Percentiles rank a stretch among this genome's conserved stretches.
phyloP scores from a whole-genome alignment of 2,888 invertebrate genomes.

The Thalpophila matura region DNA sequence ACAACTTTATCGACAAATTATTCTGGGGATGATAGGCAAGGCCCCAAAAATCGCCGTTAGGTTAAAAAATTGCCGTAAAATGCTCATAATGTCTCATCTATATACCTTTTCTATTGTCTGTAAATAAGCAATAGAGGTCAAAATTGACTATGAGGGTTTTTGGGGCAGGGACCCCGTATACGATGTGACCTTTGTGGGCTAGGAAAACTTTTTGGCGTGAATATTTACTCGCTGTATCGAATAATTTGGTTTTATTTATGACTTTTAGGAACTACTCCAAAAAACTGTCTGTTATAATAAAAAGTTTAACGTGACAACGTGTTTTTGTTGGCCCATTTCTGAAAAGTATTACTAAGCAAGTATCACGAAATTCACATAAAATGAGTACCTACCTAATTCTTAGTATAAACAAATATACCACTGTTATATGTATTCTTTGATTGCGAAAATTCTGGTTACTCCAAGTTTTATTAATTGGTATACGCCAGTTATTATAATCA shows the following conservation, averaged over 20 bases:
- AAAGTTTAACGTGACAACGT: too few species aligned
- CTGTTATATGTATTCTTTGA: too few species aligned
- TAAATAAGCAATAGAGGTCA: constrained; percentile 24
- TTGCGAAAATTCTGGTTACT: too few species aligned
- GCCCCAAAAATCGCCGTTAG: constrained; percentile 19
- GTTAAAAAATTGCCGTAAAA: constrained; percentile 33
- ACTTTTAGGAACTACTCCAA: too few species aligned
- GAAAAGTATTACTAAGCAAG: neutral
- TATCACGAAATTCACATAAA: neutral
- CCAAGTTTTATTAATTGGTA: too few species aligned
- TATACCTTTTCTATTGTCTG: constrained; percentile 37
- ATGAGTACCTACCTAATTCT: too few species aligned
- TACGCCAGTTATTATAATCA: too few species aligned
- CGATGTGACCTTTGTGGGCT: neutral
- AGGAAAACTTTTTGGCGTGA: neutral
- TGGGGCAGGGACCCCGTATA: neutral
- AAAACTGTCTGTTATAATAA: too few species aligned
- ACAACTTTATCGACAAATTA: constrained; percentile 59
- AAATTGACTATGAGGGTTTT: constrained; percentile 4
- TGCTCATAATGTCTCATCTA: constrained; percentile 36
- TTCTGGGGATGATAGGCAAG: constrained; percentile 35
- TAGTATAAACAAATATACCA: too few species aligned
- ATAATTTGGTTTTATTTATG: too few species aligned
- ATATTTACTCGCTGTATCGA: too few species aligned
- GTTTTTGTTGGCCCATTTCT: too few species aligned